Conservation (phyloP, 2,888 invertebrate species). For the Luffia ferchaultella region DNA sequence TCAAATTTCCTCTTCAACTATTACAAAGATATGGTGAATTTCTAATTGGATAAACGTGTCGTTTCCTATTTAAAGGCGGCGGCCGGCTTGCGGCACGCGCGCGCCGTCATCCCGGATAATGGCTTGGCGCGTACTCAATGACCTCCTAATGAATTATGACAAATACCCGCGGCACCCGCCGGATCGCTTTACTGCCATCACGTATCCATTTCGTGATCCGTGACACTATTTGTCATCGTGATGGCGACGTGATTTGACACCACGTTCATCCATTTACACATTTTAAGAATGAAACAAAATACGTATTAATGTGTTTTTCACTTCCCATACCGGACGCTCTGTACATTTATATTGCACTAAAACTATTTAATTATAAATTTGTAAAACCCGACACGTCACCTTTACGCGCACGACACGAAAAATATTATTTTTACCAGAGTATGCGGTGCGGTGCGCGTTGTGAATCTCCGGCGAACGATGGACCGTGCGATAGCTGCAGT, state of each 20-base stretch:
- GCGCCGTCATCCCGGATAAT: conserved; percentile 61
- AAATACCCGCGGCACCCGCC: conserved; percentile 6
- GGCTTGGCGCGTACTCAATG: conserved; percentile 39
- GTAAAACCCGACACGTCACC: too few species aligned
- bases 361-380: too few species aligned
- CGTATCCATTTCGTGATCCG: neutral
- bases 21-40: conserved; percentile 68
- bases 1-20: conserved; percentile 67
- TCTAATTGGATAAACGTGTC: conserved; percentile 68
- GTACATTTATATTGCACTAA: too few species aligned
- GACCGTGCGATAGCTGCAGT: too few species aligned
- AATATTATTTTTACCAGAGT: too few species aligned
- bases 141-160: conserved; percentile 36
- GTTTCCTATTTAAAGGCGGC: conserved; percentile 66
- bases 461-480: too few species aligned
- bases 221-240: neutral
- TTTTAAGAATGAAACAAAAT: too few species aligned
- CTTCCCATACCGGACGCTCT: too few species aligned
- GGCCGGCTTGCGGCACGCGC: conserved; percentile 42
- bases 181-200: neutral
- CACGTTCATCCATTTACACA: too few species aligned
- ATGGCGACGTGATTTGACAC: neutral
- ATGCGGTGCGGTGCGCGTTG: too few species aligned
- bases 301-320: too few species aligned
- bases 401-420: too few species aligned